A percentile compares a stretch with the other conserved stretches of the same genome.
phyloP scores from a whole-genome alignment of 2,797 vertebrate genomes.

The Hozukius guyotensis region DNA sequence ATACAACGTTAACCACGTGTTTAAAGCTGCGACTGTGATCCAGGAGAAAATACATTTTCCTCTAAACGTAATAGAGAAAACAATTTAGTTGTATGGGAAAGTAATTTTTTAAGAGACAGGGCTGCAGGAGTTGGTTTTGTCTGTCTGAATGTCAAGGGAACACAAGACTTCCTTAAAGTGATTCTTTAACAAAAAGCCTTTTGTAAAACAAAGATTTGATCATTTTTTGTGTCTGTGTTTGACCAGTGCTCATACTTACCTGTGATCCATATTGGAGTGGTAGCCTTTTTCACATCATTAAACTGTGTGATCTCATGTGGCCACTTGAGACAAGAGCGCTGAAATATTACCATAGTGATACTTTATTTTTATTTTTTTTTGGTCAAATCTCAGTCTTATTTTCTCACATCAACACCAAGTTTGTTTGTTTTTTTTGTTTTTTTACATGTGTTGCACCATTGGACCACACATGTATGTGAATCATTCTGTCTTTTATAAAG shows the following conservation, averaged over 20 bases:
- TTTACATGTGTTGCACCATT: constrained; percentile 81
- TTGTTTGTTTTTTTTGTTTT: constrained; percentile 58
- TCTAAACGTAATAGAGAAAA: no score
- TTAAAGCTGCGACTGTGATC: no score
- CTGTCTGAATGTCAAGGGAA: constrained; percentile 57
- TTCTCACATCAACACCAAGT: constrained; percentile 77
- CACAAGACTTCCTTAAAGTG: constrained; percentile 36
- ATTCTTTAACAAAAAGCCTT: constrained; percentile 46
- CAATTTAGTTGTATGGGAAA: no score
- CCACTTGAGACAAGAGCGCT: constrained; percentile 39
- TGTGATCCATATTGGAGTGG: constrained; percentile 62
- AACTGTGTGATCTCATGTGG: constrained; percentile 30
- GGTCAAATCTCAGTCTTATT: constrained; percentile 63
- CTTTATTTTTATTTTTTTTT: constrained; percentile 15
- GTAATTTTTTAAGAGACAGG: no score
- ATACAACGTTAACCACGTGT: no score
- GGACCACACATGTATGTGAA: constrained; percentile 80
- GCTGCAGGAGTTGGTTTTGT: constrained; percentile 31
- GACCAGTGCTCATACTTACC: constrained; percentile 38
- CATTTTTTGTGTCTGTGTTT: constrained; percentile 22
- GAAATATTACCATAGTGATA: neutral
- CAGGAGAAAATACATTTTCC: no score
- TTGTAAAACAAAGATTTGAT: constrained; percentile 61
- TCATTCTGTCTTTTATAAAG: constrained; percentile 96
- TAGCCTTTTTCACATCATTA: constrained; percentile 30